phyloP scores from a whole-genome alignment of 2,113 vertebrate species.

The Microtus pennsylvanicus region DNA sequence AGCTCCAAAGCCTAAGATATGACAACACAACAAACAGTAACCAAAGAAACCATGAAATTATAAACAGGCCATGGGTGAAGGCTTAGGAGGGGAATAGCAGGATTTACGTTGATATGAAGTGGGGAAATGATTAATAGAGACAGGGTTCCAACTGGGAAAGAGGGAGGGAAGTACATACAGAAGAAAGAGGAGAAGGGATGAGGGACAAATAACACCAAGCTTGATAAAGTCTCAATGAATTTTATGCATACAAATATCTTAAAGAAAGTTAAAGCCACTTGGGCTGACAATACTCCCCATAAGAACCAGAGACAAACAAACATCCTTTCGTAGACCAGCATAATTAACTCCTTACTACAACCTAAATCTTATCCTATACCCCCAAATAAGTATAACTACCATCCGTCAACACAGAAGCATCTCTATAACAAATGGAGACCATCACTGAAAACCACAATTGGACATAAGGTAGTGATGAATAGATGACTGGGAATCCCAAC shows the following conservation, averaged over 20 bases:
- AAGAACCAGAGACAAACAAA: background rate
- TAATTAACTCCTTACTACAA: background rate
- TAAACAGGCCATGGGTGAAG: background rate
- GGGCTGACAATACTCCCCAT: background rate
- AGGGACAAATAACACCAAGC: background rate
- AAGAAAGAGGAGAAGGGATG: background rate
- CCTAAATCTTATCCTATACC: background rate
- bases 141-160: background rate
- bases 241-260: background rate
- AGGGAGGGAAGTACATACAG: background rate
- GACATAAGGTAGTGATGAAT: background rate
- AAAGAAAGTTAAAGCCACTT: background rate
- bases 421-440: background rate
- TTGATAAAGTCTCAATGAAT: background rate
- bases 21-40: background rate
- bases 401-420: background rate
- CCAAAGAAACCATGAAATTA: background rate
- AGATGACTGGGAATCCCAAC: background rate
- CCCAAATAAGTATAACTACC: background rate
- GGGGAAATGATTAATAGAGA: background rate
- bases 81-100: background rate
- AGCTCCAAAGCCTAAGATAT: background rate
- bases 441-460: background rate
- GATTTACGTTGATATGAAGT: background rate
- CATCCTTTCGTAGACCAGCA: background rate